Base-by-base conservation (phyloP, 2,113 vertebrate genomes). In the Romanogobio albipinnatus region DNA sequence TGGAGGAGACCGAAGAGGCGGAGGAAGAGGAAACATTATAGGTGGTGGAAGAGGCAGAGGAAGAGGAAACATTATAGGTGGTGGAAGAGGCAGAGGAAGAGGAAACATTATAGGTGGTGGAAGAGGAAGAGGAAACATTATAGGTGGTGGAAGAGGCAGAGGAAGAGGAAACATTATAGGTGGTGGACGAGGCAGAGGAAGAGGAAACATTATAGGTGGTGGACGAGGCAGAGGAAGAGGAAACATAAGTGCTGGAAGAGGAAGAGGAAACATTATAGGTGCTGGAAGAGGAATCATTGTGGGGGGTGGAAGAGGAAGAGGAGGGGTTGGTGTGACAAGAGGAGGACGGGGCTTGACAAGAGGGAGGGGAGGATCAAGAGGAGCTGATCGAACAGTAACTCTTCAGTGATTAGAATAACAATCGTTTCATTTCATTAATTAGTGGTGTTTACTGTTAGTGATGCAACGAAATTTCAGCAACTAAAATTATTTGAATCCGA, bases 331-430 rank as follows among this genome's bases (percentile, higher is more conserved):
- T 51, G n/a, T 68, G 13, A 26, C 51, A 70, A 53, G 81, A 83
- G 85, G 83, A 71, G 62, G 59, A 74, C 43, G 81, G 49, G 80
- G 61, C 26, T 68, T 81, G 9, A 84, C 81, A 33, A 86, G 91
- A 78, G 87, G 87, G 19, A 88, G 83, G 66, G 79, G 76, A 71
- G 56, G 49, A 81, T 47, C 51, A 56, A 36, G 82, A 74, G 83
- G 64, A 68, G 33, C 24, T 68, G 78, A 49, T 17, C 88, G 93
- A 74, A 95, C 76, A 0, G 91, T 93, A 82, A 87, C 81, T 51
- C 84, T 93, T 17, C 87, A 91, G 81, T 90, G 81, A 90, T 71
- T 22, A 10, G 22, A 39, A 62, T 59, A 14, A 5, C 15, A 59
- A 15, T 45, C 29, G 39, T 39, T 45, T 24, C 51, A 9, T 66